Percentiles rank a stretch among this genome's conserved stretches.
These are phyloP conservation scores for Drosophila anceps DNA, from an alignment of 2,888 invertebrate genomes.

Conservation along the genomic window DNA sequence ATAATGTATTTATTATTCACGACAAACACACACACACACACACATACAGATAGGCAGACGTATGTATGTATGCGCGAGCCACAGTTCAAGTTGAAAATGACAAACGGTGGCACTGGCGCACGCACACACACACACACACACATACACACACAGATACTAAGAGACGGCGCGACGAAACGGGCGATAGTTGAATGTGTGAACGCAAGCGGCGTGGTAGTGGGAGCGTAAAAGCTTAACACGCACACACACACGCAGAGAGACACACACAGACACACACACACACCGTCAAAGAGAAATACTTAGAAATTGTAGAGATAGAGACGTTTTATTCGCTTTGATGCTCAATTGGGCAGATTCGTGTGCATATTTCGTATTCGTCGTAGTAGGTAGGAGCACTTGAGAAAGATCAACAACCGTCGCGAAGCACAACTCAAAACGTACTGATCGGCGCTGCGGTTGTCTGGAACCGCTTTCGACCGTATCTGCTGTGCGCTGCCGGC, in stretches of 20 bases:
- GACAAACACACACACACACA: constrained; percentile 26
- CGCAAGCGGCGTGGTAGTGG: constrained; percentile 16
- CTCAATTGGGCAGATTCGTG: constrained; percentile 62
- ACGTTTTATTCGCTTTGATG: constrained; percentile 53
- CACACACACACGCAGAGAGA: constrained; percentile 28
- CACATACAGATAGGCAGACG: constrained; percentile 20
- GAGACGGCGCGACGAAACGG: constrained; percentile 17
- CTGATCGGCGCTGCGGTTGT: constrained; percentile 78
- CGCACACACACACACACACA: constrained; percentile 31
- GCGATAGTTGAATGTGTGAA: constrained; percentile 26
- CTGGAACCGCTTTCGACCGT: constrained; percentile 76
- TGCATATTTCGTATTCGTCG: constrained; percentile 52
- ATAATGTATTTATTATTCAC: constrained; percentile 52
- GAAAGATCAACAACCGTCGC: constrained; percentile 82
- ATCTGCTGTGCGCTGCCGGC: constrained; percentile 66
- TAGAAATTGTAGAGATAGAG: constrained; percentile 40
- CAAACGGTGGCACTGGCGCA: constrained; percentile 44
- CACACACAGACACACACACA: constrained; percentile 12
- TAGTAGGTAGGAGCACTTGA: constrained; percentile 64
- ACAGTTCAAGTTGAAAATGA: constrained; percentile 75
- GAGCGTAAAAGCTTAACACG: constrained; percentile 61
- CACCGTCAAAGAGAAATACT: constrained; percentile 5
- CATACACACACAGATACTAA: constrained; percentile 20
- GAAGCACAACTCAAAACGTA: constrained; percentile 83
- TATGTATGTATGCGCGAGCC: constrained; percentile 42